These are phyloP conservation scores for Anableps anableps DNA, from an alignment of 2,797 vertebrate species.

Conservation along the genomic window DNA sequence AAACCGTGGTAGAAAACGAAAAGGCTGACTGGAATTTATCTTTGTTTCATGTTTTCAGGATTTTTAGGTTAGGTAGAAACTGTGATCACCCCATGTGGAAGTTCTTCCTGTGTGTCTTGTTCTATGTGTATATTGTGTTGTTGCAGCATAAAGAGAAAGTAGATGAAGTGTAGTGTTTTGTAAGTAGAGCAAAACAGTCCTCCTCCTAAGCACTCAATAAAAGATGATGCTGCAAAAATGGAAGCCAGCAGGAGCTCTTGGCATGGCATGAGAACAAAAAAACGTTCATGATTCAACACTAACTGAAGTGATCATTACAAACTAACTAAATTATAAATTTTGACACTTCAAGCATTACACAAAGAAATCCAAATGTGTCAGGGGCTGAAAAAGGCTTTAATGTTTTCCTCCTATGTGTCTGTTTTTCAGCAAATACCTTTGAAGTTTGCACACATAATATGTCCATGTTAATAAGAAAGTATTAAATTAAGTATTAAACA, in stretches of 20 bases:
- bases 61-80: neutral
- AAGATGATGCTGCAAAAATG: constrained; percentile 63
- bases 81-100: neutral
- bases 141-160: constrained; percentile 3
- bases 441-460: neutral
- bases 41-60: neutral
- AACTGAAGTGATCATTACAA: neutral
- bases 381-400: neutral
- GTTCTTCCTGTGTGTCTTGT: neutral
- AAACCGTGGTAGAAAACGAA: neutral
- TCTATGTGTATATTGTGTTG: neutral
- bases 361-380: neutral
- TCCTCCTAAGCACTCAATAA: constrained; percentile 51
- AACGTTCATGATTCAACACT: constrained; percentile 9
- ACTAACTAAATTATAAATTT: neutral
- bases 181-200: constrained; percentile 50
- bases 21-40: neutral
- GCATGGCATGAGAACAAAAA: constrained; percentile 21
- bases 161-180: constrained; percentile 15
- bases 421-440: neutral
- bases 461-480: neutral
- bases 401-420: neutral
- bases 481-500: neutral
- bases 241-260: constrained; percentile 38
- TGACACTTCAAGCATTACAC: neutral